Evolutionary conservation across 2,888 invertebrate genomes (phyloP), one percentile per base, ranked within the genome.

Genomic region (Graphium colonna): DNA sequence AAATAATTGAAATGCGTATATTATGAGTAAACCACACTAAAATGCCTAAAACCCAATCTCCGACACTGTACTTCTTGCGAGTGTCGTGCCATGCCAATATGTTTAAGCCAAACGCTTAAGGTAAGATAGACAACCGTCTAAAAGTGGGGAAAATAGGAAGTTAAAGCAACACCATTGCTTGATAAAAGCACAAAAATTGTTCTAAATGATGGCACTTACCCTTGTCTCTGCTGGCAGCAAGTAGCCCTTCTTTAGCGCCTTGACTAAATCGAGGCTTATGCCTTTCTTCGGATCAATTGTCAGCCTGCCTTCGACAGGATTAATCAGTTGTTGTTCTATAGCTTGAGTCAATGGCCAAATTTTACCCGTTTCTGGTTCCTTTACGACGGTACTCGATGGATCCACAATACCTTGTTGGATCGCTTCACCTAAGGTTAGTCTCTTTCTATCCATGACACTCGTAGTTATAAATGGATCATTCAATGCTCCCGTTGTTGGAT

Each of bases 201-300:
- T 68, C 59, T 60, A 49, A 67, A 61, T 62, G 64, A 60, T 67
- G 69, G 69, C 63, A 94, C 96, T 97, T 93, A 97, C 97, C 96
- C 97, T 93, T 79, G 96, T 95, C 92, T 96, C 96, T 79, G 97
- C 96, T 83, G 96, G 94, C 90, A 97, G 92, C 75, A 97, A 93
- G 90, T 95, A 94, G 75, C 97, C 96, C 91, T 94, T 94, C 82
- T 96, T 95, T 79, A 94, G 91, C 77, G 97, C 97, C 91, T 96
- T 96, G 73, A 94, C 91, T 79, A 97, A 93, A 91, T 96, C 96
- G 63, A 93, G 87, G 79, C 87, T 90, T 59, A 89, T 79, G 68
- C 91, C 91, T 75, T 92, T 92, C 60, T 78, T 76, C 59, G 88
- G 80, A 75, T 91, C 85, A 60, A 90, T 79, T 57, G 92, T 85